Evolutionary conservation across 2,113 vertebrate species (phyloP).

Genomic region (Thinocorus orbignyianus): DNA sequence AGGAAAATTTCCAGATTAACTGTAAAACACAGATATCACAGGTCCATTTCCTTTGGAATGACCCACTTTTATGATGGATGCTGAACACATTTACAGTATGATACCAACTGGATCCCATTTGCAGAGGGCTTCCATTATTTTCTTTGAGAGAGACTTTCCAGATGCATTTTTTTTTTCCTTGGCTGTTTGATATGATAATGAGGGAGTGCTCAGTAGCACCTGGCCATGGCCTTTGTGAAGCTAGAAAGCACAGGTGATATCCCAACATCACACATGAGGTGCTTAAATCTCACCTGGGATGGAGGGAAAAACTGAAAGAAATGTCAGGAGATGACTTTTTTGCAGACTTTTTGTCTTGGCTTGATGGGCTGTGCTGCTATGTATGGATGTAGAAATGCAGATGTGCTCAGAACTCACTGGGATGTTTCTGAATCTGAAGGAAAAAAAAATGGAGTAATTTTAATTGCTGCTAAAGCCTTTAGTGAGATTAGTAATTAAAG

Average conservation of each 20-base stretch:
- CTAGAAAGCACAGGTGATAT: not conserved
- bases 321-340: not conserved
- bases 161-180: not conserved
- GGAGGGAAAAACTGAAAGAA: not conserved
- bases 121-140: not conserved
- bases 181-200: not conserved
- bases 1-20: not conserved
- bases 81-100: not conserved
- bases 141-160: not conserved
- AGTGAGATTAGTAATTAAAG: not conserved
- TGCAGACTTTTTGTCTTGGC: not conserved
- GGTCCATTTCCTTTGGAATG: not conserved
- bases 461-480: not conserved
- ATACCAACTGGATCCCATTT: not conserved
- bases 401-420: fast-evolving
- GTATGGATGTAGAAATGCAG: not conserved
- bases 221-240: not conserved
- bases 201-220: not conserved
- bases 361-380: not conserved
- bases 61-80: not conserved
- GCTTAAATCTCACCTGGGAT: not conserved
- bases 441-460: not conserved
- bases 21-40: not conserved
- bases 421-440: not conserved
- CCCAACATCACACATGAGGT: fast-evolving